Evolutionary conservation across 92 coral and sea anemone genomes (phyloP).

Genomic region (Zoanthus solanderi): DNA sequence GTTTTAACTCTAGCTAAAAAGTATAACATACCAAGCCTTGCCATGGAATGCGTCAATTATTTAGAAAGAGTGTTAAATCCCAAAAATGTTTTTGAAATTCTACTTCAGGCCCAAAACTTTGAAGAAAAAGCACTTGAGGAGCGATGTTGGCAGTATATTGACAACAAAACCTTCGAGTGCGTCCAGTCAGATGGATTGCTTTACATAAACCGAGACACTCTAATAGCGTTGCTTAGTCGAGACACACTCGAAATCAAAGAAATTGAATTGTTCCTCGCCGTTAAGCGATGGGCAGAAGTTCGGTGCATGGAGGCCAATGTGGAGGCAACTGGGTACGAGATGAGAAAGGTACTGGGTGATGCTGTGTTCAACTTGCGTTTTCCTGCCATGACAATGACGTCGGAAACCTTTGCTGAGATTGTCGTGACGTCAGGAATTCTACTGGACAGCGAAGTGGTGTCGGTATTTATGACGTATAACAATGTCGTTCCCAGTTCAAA

Average conservation of each 20-base stretch:
- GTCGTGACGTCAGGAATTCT: constrained; percentile 61
- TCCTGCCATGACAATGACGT: constrained; percentile 54
- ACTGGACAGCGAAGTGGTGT: constrained; percentile 59
- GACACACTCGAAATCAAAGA: constrained; percentile 65
- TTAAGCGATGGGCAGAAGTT: constrained; percentile 54
- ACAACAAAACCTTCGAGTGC: constrained; percentile 36
- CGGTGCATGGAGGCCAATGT: constrained; percentile 26
- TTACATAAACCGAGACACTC: constrained; percentile 45
- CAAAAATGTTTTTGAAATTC: constrained; percentile 27
- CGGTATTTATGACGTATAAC: constrained; percentile 56
- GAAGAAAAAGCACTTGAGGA: constrained; percentile 7
- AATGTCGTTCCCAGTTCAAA: constrained; percentile 44
- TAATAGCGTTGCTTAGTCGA: constrained; percentile 46
- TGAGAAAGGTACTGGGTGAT: constrained; percentile 37
- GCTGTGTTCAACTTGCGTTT: constrained; percentile 55
- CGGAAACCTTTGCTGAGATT: constrained; percentile 57
- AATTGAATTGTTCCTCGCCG: constrained; percentile 54
- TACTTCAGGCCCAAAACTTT: constrained; percentile 28
- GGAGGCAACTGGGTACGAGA: constrained; percentile 26
- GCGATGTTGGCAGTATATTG: constrained; percentile 43
- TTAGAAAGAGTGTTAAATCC: constrained; percentile 13
- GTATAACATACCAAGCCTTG: constrained; percentile 27
- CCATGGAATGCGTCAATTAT: constrained; percentile 12
- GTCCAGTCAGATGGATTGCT: constrained; percentile 35
- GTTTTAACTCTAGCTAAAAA: constrained; percentile 29